Base-by-base conservation (phyloP, 64 coral and sea anemone genomes). In the Montipora foliosa region DNA sequence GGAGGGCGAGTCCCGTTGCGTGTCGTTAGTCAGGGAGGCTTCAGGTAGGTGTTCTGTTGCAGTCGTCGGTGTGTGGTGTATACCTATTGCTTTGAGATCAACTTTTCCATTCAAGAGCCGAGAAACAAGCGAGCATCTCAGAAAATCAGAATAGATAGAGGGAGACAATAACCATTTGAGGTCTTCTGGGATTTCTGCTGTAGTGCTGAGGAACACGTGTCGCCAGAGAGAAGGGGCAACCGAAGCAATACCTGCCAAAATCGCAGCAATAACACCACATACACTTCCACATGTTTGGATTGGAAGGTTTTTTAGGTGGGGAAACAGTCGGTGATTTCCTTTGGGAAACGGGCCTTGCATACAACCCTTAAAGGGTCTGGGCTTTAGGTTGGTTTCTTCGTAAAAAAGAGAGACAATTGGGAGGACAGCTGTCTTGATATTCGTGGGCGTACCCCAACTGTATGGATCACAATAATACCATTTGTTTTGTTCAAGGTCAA, bases 381-480 rank as follows among this genome's bases (percentile, higher is more conserved):
- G 21, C 72, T 44, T 59, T 49, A 81, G 44, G 22, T 58, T 59
- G n/a, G 12, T 49, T 61, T 84, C 29, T 84, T 77, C 47, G 60
- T 89, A 77, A 78, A 89, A 14, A 7, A 52, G 22, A 3, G 17
- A 7, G 49, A 78, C 19, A 25, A 89, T 77, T 22, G n/a, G n/a
- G n/a, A 73, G 45, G 14, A 93, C 25, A 49, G 16, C 44, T 49
- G 15, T 25, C 77, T 67, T 93, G 16, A 87, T 48, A 86, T 61
- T 50, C n/a, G 24, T 78, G 24, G 81, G 91, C 81, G 64, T 79
- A 74, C 55, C 87, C 93, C 87, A 95, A 49, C 48, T 57, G 66
- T 74, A 25, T 20, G 87, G 52, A 85, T 95, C 93, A 84, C 93
- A 90, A 57, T 95, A 95, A 19, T 75, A 95, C 93, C 79, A 95